phyloP scores from a whole-genome alignment of 2,888 invertebrate species.

The Nemapogon koenigi region DNA sequence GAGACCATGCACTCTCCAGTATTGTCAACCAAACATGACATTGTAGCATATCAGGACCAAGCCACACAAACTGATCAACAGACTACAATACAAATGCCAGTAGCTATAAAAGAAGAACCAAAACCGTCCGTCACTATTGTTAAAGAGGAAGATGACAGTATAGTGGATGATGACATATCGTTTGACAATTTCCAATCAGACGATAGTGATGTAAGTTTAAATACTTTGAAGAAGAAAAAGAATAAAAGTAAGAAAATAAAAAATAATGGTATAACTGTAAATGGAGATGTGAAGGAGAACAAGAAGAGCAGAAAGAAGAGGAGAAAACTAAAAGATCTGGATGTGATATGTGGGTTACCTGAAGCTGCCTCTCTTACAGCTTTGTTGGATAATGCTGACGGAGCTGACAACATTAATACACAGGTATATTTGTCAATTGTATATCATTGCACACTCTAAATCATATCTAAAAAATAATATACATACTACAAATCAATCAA shows the following conservation, averaged over 20 bases:
- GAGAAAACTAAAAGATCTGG: conserved; percentile 8
- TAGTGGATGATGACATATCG: conserved; percentile 21
- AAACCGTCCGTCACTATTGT: conserved; percentile 10
- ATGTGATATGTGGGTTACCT: conserved; percentile 18
- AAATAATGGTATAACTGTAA: conserved; percentile 18
- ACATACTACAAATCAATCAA: too few relatives aligned
- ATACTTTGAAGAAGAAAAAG: conserved; percentile 35
- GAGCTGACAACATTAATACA: too few relatives aligned
- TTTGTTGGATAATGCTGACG: conserved; percentile 19
- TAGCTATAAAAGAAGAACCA: conserved; percentile 34
- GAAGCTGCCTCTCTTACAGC: conserved; percentile 17
- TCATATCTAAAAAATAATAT: too few relatives aligned
- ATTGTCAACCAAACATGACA: conserved; percentile 1
- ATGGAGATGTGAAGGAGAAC: conserved; percentile 19
- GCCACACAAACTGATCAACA: conserved; percentile 35
- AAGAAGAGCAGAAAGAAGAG: conserved; percentile 26
- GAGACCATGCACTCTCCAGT: conserved; percentile 20
- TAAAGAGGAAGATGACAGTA: conserved; percentile 13
- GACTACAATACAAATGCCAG: neutral
- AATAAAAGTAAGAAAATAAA: conserved; percentile 16
- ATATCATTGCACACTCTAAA: too few relatives aligned
- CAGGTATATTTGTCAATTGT: too few relatives aligned
- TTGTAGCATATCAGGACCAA: conserved; percentile 27
- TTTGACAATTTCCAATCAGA: too few relatives aligned
- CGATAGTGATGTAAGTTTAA: conserved; percentile 38